Percentiles rank a stretch among this genome's conserved stretches.
Conservation (phyloP, 2,888 invertebrate genomes). For the Ditula angustiorana region DNA sequence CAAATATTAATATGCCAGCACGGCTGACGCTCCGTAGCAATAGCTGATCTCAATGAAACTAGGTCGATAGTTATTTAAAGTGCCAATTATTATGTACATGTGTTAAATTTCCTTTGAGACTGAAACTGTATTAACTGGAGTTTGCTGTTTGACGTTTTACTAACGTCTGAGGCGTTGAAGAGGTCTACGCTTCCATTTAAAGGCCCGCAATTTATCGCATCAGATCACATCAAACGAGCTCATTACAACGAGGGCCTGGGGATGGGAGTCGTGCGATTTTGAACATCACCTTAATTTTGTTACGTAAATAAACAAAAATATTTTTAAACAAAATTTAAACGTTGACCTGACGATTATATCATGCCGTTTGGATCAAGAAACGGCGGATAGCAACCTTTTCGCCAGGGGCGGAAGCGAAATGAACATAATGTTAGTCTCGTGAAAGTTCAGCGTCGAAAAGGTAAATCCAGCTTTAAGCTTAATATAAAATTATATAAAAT, state of each 20-base stretch:
- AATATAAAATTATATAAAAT: not conserved
- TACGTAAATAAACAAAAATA: conserved; percentile 29
- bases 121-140: conserved; percentile 46
- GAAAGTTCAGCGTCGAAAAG: not conserved
- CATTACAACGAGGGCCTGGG: conserved; percentile 51
- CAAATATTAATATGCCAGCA: conserved; percentile 9
- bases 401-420: not conserved
- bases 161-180: conserved; percentile 33
- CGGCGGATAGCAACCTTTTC: not conserved
- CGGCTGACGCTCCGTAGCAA: not conserved
- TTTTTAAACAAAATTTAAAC: conserved; percentile 6
- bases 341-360: not conserved
- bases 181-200: conserved; percentile 48
- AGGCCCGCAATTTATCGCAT: conserved; percentile 67
- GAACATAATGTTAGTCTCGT: not conserved
- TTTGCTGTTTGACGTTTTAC: conserved; percentile 33
- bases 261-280: conserved; percentile 43
- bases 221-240: conserved; percentile 69
- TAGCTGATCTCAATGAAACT: conserved; percentile 7
- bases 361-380: not conserved
- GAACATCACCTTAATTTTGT: conserved; percentile 43
- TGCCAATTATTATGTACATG: conserved; percentile 39
- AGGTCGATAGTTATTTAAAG: conserved; percentile 33
- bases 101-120: conserved; percentile 46
- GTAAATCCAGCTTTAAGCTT: no score